Conservation (phyloP, 2,797 vertebrate genomes). For the Nasua narica region DNA sequence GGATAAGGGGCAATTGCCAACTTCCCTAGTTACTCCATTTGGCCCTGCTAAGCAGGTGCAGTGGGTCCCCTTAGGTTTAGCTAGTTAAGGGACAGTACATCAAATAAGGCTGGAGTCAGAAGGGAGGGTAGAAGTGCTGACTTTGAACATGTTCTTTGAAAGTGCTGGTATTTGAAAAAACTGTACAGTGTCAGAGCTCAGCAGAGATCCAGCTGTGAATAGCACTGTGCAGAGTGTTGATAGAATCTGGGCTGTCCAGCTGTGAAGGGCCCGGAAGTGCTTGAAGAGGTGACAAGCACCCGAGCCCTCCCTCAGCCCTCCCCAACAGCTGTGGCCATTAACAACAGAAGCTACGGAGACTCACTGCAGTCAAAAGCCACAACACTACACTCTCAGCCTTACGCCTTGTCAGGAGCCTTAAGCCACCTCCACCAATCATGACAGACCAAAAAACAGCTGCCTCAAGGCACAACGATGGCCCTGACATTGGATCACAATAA, state of each 20-base stretch:
- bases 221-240: conserved; percentile 50
- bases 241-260: conserved; percentile 33
- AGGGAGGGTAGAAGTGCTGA: not conserved
- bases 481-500: not conserved
- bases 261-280: conserved; percentile 37
- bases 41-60: not conserved
- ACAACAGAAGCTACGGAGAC: not conserved
- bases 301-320: not conserved
- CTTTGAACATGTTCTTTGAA: conserved; percentile 31
- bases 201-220: conserved; percentile 47
- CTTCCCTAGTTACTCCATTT: not conserved
- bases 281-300: conserved; percentile 50
- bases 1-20: not conserved
- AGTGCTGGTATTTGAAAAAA: conserved; percentile 55
- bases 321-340: not conserved
- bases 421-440: not conserved
- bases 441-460: not conserved
- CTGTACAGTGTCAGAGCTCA: conserved; percentile 30
- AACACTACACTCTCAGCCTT: not conserved
- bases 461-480: not conserved
- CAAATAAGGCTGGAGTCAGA: not conserved
- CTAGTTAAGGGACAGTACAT: not conserved
- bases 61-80: not conserved
- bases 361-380: not conserved
- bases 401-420: not conserved